phyloP scores from a whole-genome alignment of 2,888 invertebrate species.

The Geophilus truncorum region DNA sequence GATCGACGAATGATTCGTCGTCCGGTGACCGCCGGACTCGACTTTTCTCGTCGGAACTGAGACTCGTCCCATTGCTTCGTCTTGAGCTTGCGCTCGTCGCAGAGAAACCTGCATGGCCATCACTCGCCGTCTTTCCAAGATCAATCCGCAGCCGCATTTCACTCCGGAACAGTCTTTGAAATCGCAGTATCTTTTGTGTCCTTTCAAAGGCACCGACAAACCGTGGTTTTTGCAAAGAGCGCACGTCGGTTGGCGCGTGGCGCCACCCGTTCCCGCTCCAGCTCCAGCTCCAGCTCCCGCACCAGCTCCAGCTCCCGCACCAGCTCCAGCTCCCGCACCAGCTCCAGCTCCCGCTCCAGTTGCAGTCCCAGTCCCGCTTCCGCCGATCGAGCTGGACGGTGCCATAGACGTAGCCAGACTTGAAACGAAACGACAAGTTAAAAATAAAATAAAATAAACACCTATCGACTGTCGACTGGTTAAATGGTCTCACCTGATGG shows the following conservation, averaged over 20 bases:
- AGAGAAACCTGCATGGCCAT: conserved; percentile 39
- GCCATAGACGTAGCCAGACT: too few species aligned
- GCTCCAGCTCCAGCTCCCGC: not conserved
- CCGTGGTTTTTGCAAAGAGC: conserved; percentile 39
- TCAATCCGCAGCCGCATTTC: conserved; percentile 37
- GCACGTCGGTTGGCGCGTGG: conserved; percentile 35
- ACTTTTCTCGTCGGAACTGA: not conserved
- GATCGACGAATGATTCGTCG: not conserved
- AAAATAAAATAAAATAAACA: too few species aligned
- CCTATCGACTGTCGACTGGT: too few species aligned
- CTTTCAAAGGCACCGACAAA: conserved; percentile 33
- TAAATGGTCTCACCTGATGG: too few species aligned
- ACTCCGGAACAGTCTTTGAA: conserved; percentile 36
- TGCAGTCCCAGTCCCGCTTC: too few species aligned
- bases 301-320: too few species aligned
- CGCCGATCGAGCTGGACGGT: too few species aligned
- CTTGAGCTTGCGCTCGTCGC: conserved; percentile 34
- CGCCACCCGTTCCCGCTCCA: not conserved
- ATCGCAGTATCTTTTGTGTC: conserved; percentile 38
- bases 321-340: too few species aligned
- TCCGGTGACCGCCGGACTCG: not conserved
- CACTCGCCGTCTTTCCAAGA: conserved; percentile 35
- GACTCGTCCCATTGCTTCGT: conserved; percentile 21
- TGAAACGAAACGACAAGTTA: too few species aligned
- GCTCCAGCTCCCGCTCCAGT: too few species aligned